A percentile compares a stretch with the other conserved stretches of the same genome.
phyloP scores from a whole-genome alignment of 2,797 vertebrate species.

The Momotus momota region DNA sequence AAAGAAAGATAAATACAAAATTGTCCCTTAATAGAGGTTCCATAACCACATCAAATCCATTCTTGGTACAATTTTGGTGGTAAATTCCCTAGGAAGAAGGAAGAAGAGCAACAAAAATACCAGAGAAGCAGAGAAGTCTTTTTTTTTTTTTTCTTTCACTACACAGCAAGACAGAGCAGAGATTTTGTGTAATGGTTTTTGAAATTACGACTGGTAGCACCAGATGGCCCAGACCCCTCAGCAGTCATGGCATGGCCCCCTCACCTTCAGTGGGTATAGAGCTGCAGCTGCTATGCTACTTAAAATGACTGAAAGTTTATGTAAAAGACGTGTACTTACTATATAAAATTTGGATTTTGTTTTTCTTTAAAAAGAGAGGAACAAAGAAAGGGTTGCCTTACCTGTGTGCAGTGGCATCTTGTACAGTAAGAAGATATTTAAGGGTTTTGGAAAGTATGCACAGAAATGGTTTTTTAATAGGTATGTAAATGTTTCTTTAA shows the following conservation, averaged over 20 bases:
- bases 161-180: not conserved
- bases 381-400: not conserved
- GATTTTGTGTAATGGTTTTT: not conserved
- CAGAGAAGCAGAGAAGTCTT: not conserved
- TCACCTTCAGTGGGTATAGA: rapidly evolving
- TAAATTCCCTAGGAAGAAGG: not conserved
- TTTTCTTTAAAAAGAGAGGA: not conserved
- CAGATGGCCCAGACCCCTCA: not conserved
- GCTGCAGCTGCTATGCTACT: not conserved
- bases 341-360: not conserved
- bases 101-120: not conserved
- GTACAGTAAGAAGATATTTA: not conserved
- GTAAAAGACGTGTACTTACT: not conserved
- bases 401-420: not conserved
- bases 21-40: not conserved
- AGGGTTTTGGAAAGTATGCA: not conserved
- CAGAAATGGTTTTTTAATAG: not conserved
- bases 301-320: not conserved
- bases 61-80: not conserved
- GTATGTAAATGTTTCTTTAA: not conserved
- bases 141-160: not conserved
- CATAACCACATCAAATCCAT: not conserved
- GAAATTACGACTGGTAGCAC: not conserved
- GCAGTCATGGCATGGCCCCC: not conserved
- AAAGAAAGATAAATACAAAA: not conserved